These are phyloP conservation scores for Caenorhabditis latens DNA, from an alignment of 1,140 invertebrate species.

Conservation along the genomic window DNA sequence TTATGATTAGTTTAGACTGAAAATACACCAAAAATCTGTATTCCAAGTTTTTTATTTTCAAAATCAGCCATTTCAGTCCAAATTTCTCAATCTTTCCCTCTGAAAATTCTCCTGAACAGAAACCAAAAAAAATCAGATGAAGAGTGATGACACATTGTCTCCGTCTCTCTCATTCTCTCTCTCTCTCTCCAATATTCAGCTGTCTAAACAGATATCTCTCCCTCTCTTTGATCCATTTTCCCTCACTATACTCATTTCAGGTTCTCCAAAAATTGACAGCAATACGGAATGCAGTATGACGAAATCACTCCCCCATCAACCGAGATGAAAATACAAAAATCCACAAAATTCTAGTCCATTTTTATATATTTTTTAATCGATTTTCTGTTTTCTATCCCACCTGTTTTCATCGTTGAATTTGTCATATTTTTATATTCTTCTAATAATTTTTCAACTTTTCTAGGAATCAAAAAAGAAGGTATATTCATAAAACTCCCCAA, in stretches of 20 bases:
- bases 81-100: no score
- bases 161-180: background rate
- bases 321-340: background rate
- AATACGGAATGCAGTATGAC: slow-evolving; percentile 43
- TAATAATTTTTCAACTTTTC: background rate
- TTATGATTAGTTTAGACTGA: no score
- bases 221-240: background rate
- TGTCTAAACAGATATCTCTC: background rate
- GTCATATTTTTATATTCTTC: background rate
- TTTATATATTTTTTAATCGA: background rate
- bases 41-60: no score
- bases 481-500: background rate
- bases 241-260: background rate
- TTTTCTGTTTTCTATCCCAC: background rate
- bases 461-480: background rate
- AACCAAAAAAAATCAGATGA: no score
- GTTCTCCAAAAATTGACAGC: slow-evolving; percentile 38
- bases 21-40: no score
- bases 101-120: no score
- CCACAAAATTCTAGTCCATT: background rate
- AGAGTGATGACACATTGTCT: background rate
- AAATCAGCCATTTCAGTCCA: no score
- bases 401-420: background rate
- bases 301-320: background rate
- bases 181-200: background rate